Evolutionary conservation across 2,113 vertebrate genomes (phyloP).

Genomic region (Pangasianodon hypophthalmus): DNA sequence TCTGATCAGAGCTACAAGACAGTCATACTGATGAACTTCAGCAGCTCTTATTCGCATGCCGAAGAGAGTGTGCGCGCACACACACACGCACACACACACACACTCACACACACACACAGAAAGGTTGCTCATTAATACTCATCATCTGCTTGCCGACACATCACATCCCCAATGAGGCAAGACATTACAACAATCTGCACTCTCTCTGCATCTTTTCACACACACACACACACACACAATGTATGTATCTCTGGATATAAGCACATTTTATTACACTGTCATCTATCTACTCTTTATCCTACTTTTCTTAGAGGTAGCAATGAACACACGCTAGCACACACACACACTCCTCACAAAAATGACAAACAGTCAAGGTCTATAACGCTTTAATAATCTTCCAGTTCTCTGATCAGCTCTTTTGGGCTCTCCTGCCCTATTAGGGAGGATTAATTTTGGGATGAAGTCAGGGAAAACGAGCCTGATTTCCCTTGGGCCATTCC

Average conservation of each 20-base stretch:
- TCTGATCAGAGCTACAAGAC: slow-evolving; percentile 50
- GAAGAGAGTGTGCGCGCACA: neutral
- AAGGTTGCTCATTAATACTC: slow-evolving; percentile 58
- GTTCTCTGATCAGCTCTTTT: slow-evolving; percentile 39
- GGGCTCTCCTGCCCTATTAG: slow-evolving; percentile 44
- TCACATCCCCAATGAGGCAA: slow-evolving; percentile 53
- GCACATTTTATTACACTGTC: slow-evolving; percentile 12
- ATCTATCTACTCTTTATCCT: slow-evolving; percentile 28
- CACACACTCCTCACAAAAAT: slow-evolving; percentile 11
- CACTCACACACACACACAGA: slow-evolving; percentile 21
- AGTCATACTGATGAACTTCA: slow-evolving; percentile 47
- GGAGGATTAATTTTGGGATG: slow-evolving; percentile 49
- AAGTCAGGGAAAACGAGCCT: slow-evolving; percentile 50
- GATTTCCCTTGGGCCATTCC: slow-evolving; percentile 43
- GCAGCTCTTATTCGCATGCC: slow-evolving; percentile 29
- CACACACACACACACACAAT: slow-evolving; percentile 5
- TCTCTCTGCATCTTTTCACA: slow-evolving; percentile 19
- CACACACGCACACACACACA: neutral
- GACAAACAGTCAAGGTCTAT: slow-evolving; percentile 45
- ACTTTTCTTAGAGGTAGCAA: neutral
- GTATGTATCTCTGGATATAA: slow-evolving; percentile 8
- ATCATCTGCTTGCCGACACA: slow-evolving; percentile 50
- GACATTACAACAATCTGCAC: slow-evolving; percentile 49
- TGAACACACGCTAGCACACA: slow-evolving; percentile 13
- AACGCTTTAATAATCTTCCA: slow-evolving; percentile 53